Conservation (phyloP, 1,140 invertebrate genomes). For the Scaptomyza pallida region DNA sequence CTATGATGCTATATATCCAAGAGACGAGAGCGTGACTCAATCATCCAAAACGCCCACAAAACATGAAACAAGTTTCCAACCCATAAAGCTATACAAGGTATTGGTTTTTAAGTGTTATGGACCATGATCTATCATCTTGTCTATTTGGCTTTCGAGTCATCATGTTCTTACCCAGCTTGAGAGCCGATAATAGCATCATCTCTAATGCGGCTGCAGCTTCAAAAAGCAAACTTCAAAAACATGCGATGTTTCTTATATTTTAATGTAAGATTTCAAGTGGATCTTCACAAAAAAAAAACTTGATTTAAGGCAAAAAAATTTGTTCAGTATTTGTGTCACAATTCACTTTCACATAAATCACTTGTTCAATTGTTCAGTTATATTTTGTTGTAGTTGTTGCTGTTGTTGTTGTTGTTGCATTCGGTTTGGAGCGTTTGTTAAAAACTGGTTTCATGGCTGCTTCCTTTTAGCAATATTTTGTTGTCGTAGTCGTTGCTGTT, state of each 20-base stretch:
- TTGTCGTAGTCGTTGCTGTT: constrained; percentile 56
- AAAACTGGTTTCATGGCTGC: constrained; percentile 77
- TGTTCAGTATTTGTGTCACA: constrained; percentile 69
- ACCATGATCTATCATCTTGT: background rate
- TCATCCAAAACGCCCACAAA: constrained; percentile 54
- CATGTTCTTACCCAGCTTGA: constrained; percentile 79
- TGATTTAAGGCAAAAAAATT: constrained; percentile 3
- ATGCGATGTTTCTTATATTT: constrained; percentile 5
- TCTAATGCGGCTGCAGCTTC: constrained; percentile 40
- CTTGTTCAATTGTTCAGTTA: constrained; percentile 47
- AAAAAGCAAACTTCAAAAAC: background rate
- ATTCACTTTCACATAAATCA: constrained; percentile 77
- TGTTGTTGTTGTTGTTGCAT: constrained; percentile 33
- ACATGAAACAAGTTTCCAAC: constrained; percentile 24
- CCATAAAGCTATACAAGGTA: constrained; percentile 47
- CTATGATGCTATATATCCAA: constrained; percentile 3
- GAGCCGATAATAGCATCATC: constrained; percentile 83
- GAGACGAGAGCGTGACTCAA: constrained; percentile 51
- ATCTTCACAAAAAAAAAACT: constrained; percentile 1
- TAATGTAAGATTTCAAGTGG: constrained; percentile 35
- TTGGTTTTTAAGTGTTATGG: background rate
- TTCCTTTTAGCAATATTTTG: constrained; percentile 79
- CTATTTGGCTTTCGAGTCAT: constrained; percentile 4
- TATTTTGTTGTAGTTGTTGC: constrained; percentile 28
- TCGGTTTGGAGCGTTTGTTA: constrained; percentile 57